Evolutionary conservation across 2,888 invertebrate species (phyloP), one percentile per base, ranked within the genome.

Genomic region (Himalopsyche kuldschensis): DNA sequence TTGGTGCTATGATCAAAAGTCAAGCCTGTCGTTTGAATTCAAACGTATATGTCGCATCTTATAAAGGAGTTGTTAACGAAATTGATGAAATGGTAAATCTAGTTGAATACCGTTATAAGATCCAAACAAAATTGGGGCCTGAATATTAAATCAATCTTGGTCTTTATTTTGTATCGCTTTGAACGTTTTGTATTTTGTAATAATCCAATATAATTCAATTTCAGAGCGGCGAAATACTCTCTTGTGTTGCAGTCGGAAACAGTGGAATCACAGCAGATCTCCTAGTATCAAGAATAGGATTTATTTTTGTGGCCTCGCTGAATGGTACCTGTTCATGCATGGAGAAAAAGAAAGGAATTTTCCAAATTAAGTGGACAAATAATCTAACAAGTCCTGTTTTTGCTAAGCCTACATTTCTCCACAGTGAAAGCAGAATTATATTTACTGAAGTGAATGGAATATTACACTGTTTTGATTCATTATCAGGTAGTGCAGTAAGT

Each of bases 1-100:
- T 95, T 4, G 90, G 89, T 0, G 92, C 92, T 69, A 92, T 93
- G 89, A 92, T 96, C 17, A 96, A 96, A 90, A 94, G 94, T 88
- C 91, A 90, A 88, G 90, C 89, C 0, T 88, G 88, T 0, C 89
- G 87, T 86, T 88, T 88, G 78, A 88, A 89, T 27, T 90, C 90
- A 41, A 87, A 89, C 17, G 88, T 95, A 31, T 93, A 94, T 87
- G 90, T 95, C 87, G 96, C 96, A 32, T 94, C 95, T 0, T 96
- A 96, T 88, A 96, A 96, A 88, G 93, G 93, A 82, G 88, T 90
- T 87, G 87, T 96, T 4, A 93, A 95, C 88, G 93, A 93, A 86
- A 88, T 95, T 81, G 89, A 92, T 88, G 86, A 90, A 75, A 85
- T 89, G 90, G 95, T 94, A 90, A 88, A 46, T 78, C n/a, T 79